phyloP scores from a whole-genome alignment of 2,113 vertebrate species.

The Nestor notabilis region DNA sequence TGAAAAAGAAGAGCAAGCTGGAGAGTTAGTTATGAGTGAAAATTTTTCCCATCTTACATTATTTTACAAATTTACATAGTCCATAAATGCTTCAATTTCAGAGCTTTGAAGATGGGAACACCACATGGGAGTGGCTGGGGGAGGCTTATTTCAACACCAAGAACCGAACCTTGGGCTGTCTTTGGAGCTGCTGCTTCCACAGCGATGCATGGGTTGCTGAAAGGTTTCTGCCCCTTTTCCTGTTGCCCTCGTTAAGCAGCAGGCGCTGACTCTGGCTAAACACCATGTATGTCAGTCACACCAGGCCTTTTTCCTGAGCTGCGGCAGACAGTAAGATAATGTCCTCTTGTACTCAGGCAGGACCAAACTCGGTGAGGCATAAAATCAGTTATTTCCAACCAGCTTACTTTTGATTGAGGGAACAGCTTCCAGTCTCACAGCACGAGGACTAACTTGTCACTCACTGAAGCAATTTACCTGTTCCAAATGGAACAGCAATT shows the following conservation, averaged over 20 bases:
- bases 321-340: conserved; percentile 58
- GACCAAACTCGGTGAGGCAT: conserved; percentile 68
- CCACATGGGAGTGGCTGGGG: background rate
- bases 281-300: background rate
- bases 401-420: conserved; percentile 64
- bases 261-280: background rate
- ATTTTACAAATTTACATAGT: background rate
- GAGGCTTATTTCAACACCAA: background rate
- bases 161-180: background rate
- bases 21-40: background rate
- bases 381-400: conserved; percentile 80
- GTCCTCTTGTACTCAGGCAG: conserved; percentile 63
- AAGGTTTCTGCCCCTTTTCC: background rate
- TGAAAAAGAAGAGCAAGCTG: background rate
- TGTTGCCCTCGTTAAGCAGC: background rate
- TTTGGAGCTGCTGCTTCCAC: background rate
- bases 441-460: conserved; percentile 64
- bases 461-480: conserved; percentile 63
- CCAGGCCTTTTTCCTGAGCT: background rate
- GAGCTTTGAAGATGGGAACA: background rate
- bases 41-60: background rate
- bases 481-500: conserved; percentile 45
- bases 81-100: background rate
- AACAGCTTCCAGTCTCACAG: conserved; percentile 61
- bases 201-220: background rate